Conservation (phyloP, 2,113 vertebrate species). For the Charina bottae region DNA sequence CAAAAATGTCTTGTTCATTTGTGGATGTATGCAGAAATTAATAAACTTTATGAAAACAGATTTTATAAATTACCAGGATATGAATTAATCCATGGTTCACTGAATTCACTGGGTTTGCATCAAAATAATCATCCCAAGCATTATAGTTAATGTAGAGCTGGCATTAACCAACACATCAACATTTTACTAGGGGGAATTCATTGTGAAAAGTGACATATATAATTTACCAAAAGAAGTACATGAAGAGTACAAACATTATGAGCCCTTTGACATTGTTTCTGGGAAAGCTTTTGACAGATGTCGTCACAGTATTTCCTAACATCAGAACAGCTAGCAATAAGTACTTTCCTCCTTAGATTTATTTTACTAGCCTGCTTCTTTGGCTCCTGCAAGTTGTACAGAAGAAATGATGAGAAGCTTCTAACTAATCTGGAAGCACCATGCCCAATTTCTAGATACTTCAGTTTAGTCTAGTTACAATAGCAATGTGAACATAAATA, state of each 20-base stretch:
- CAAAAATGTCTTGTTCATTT: not conserved
- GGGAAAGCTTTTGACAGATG: conserved; percentile 24
- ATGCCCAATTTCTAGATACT: conserved; percentile 27
- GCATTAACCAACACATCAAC: not conserved
- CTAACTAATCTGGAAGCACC: conserved; percentile 52
- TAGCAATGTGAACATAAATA: conserved; percentile 21
- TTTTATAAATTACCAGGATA: not conserved
- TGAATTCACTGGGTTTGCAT: conserved; percentile 21
- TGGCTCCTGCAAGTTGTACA: conserved; percentile 36
- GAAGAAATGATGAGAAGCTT: conserved; percentile 35
- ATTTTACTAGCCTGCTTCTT: conserved; percentile 50
- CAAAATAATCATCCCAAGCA: conserved; percentile 5
- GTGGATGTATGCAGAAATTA: not conserved
- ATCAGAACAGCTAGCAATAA: conserved; percentile 57
- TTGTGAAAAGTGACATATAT: conserved; percentile 17
- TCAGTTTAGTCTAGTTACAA: not conserved
- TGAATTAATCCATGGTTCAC: not conserved
- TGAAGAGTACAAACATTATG: not conserved
- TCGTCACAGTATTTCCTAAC: conserved; percentile 33
- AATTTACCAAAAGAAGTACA: conserved; percentile 26
- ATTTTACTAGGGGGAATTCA: conserved; percentile 39
- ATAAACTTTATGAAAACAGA: not conserved
- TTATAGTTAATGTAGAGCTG: conserved; percentile 13
- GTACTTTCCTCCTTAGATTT: conserved; percentile 56
- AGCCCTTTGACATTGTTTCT: conserved; percentile 27